A percentile compares a stretch with the other conserved stretches of the same genome.
phyloP scores from a whole-genome alignment of 2,797 vertebrate genomes.

The Telmatherina bonti region DNA sequence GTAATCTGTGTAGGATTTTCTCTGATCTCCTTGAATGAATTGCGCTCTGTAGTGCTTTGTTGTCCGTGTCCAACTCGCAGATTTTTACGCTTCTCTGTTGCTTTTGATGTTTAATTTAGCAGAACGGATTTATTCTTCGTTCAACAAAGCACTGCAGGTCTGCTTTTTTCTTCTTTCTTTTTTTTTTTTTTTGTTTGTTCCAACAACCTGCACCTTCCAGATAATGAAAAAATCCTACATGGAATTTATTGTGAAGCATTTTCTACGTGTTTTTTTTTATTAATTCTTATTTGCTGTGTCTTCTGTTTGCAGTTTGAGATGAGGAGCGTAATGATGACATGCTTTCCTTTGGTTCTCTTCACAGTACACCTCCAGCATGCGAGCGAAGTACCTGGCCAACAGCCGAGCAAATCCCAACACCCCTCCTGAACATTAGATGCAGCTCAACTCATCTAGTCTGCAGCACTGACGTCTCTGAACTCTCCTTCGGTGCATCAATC shows the following conservation, averaged over 20 bases:
- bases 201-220: neutral
- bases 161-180: neutral
- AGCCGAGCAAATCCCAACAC: conserved; percentile 89
- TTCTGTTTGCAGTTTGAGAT: neutral
- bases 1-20: conserved; percentile 53
- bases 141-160: neutral
- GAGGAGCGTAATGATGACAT: neutral
- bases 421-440: conserved; percentile 81
- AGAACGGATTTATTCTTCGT: neutral
- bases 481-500: conserved; percentile 17
- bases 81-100: neutral
- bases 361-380: conserved; percentile 99
- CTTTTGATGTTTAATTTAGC: conserved; percentile 19
- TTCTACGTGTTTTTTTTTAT: neutral
- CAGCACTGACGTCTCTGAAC: conserved; percentile 39
- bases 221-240: conserved; percentile 35
- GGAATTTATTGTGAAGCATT: neutral
- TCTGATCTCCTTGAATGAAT: conserved; percentile 15
- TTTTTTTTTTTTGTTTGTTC: too few relatives aligned
- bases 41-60: neutral
- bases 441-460: conserved; percentile 24
- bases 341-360: conserved; percentile 56
- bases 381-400: conserved; percentile 99
- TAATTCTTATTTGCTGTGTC: neutral
- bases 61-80: neutral